Percentiles rank a stretch among this genome's conserved stretches.
Conservation (phyloP, 2,113 vertebrate species). For the Indicator indicator region DNA sequence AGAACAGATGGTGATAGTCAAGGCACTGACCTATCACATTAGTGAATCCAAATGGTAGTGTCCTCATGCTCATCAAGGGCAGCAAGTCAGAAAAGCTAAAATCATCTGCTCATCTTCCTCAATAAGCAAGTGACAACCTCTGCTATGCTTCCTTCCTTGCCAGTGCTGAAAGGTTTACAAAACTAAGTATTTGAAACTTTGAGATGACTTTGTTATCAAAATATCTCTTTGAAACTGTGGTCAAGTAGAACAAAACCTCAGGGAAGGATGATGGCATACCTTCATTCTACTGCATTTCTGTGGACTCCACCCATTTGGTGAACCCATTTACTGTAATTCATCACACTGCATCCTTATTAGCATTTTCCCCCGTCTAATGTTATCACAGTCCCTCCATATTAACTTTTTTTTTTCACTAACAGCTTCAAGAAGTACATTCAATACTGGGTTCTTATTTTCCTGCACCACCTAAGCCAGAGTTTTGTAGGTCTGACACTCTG, state of each 20-base stretch:
- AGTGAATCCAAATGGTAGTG: background rate
- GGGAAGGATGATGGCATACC: background rate
- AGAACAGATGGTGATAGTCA: background rate
- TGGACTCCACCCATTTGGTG: background rate
- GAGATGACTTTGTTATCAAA: background rate
- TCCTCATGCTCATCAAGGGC: background rate
- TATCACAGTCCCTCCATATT: background rate
- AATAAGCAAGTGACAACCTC: background rate
- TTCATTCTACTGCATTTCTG: background rate
- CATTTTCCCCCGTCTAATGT: background rate
- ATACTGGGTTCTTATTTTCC: background rate
- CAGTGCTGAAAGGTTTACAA: background rate
- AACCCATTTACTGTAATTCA: background rate
- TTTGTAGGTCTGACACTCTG: background rate
- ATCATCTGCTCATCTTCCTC: background rate
- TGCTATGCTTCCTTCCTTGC: background rate
- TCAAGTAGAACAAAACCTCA: background rate
- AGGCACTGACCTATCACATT: background rate
- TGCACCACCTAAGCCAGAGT: background rate
- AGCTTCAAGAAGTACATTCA: background rate
- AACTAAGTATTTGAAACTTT: background rate
- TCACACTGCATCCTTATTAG: background rate
- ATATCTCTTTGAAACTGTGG: background rate
- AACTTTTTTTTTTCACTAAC: background rate
- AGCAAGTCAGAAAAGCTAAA: background rate